A percentile compares a stretch with the other conserved stretches of the same genome.
phyloP scores from a whole-genome alignment of 2,113 vertebrate genomes.

The Nansenia antarctica region DNA sequence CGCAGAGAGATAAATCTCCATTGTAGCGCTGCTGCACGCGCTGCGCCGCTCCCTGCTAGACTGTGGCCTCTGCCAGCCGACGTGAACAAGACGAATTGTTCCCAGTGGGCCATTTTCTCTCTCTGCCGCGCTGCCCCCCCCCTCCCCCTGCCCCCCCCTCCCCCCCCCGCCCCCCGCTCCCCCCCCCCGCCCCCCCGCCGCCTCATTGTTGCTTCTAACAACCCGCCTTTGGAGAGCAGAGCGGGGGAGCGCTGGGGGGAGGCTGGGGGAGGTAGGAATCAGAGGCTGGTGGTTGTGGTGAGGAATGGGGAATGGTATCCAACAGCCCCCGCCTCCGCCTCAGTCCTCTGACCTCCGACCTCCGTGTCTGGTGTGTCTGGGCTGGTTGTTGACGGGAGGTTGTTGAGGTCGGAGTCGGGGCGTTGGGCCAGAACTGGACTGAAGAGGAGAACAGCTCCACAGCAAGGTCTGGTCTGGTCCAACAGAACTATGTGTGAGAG shows the following conservation, averaged over 20 bases:
- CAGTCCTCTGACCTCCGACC: too few species aligned
- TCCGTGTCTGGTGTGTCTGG: too few species aligned
- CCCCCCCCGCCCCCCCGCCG: conserved; percentile 46
- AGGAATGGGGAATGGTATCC: too few species aligned
- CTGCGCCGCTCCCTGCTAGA: conserved; percentile 49
- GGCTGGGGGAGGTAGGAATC: too few species aligned
- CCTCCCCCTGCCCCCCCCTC: conserved; percentile 30
- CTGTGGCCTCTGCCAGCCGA: conserved; percentile 42
- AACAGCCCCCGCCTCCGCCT: too few species aligned
- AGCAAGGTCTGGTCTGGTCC: too few species aligned
- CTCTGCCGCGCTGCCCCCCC: conserved; percentile 53
- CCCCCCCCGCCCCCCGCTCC: conserved; percentile 55
- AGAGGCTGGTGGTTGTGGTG: too few species aligned
- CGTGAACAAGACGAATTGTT: conserved; percentile 69
- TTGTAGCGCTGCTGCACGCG: conserved; percentile 57
- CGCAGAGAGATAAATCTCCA: conserved; percentile 61
- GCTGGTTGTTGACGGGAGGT: too few species aligned
- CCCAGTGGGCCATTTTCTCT: conserved; percentile 71
- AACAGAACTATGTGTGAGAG: too few species aligned
- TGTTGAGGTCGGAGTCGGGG: too few species aligned
- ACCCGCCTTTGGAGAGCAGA: conserved; percentile 58
- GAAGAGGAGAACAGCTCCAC: too few species aligned
- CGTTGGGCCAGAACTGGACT: too few species aligned
- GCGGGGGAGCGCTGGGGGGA: conserved; percentile 39
- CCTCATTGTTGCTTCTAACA: conserved; percentile 65